phyloP scores from a whole-genome alignment of 2,888 invertebrate genomes.

The Drosophila affinis region DNA sequence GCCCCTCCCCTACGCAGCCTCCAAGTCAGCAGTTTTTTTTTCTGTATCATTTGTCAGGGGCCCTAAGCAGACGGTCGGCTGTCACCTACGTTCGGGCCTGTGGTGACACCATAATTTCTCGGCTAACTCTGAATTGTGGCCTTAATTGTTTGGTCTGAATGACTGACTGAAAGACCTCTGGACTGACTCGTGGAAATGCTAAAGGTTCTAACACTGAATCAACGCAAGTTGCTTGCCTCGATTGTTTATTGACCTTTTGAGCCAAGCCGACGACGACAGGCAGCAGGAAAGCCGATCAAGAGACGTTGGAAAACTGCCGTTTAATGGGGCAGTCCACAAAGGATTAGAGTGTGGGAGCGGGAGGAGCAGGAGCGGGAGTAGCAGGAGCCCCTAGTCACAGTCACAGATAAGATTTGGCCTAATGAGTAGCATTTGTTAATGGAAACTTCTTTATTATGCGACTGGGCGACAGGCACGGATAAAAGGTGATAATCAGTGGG shows the following conservation, averaged over 20 bases:
- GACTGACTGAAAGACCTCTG: conserved; percentile 1
- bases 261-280: conserved; percentile 56
- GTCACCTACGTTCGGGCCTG: conserved; percentile 58
- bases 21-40: conserved; percentile 69
- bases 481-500: conserved; percentile 55
- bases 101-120: conserved; percentile 76
- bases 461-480: conserved; percentile 13
- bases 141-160: conserved; percentile 70
- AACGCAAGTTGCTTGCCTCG: conserved; percentile 61
- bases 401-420: conserved; percentile 55
- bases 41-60: conserved; percentile 69
- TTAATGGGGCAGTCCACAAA: conserved; percentile 71
- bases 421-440: conserved; percentile 64
- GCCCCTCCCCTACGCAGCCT: not conserved
- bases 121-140: conserved; percentile 70
- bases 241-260: conserved; percentile 73
- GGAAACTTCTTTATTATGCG: conserved; percentile 21
- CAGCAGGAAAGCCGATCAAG: conserved; percentile 18
- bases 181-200: conserved; percentile 41
- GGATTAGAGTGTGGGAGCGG: conserved; percentile 39
- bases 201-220: conserved; percentile 47
- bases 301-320: conserved; percentile 58
- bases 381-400: conserved; percentile 9
- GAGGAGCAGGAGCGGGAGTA: conserved; percentile 14
- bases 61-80: conserved; percentile 62